These are phyloP conservation scores for Calcarius lapponicus DNA, from an alignment of 2,797 vertebrate genomes.

Conservation along the genomic window DNA sequence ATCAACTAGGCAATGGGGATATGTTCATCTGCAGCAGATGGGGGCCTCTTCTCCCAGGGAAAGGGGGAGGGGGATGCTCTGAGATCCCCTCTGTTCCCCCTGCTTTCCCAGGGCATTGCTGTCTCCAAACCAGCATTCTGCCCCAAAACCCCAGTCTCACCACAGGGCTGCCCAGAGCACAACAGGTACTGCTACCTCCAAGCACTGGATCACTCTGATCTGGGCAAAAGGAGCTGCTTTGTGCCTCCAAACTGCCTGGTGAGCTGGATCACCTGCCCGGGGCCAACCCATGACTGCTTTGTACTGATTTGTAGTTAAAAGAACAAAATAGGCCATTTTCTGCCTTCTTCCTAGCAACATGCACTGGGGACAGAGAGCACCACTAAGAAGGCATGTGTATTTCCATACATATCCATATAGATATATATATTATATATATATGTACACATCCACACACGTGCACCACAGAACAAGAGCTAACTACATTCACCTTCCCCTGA, in stretches of 20 bases:
- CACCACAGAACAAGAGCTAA: not conserved
- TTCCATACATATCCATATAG: not conserved
- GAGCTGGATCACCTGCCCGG: not conserved
- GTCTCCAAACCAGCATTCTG: not conserved
- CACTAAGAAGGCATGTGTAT: not conserved
- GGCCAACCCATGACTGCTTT: not conserved
- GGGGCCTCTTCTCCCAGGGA: not conserved
- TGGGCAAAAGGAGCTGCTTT: not conserved
- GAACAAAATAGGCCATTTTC: not conserved
- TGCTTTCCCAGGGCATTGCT: not conserved
- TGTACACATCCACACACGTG: accelerated
- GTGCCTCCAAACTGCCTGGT: not conserved
- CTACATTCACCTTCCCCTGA: not conserved
- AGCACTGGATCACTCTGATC: not conserved
- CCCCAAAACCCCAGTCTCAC: accelerated
- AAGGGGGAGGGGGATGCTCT: not conserved
- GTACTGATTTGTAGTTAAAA: not conserved
- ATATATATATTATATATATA: not conserved
- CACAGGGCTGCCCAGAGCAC: accelerated
- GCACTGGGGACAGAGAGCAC: accelerated
- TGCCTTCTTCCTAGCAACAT: not conserved
- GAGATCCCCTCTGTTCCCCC: not conserved
- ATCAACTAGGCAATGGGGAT: not conserved
- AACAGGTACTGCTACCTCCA: not conserved
- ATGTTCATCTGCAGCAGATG: not conserved